Evolutionary conservation across 2,888 invertebrate species (phyloP).

Genomic region (Cryptus armator): DNA sequence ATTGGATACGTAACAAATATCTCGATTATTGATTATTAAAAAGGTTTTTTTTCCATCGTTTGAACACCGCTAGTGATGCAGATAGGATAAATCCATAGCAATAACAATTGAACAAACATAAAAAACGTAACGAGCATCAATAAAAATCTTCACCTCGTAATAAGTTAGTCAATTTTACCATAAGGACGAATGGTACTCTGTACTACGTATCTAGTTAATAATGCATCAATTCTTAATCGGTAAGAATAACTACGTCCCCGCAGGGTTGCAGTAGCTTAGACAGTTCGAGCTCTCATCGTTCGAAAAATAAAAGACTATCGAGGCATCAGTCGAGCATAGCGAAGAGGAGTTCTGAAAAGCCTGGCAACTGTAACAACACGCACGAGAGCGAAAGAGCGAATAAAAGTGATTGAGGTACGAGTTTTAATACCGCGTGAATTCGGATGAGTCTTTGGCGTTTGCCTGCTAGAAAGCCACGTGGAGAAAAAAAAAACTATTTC

Average conservation of each 20-base stretch:
- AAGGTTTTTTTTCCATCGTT: neutral
- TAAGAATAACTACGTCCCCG: slow-evolving; percentile 79
- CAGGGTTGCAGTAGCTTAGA: slow-evolving; percentile 3
- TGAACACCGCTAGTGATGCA: neutral
- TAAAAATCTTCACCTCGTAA: neutral
- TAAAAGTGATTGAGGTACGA: slow-evolving; percentile 60
- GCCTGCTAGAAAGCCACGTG: slow-evolving; percentile 36
- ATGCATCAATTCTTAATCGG: slow-evolving; percentile 80
- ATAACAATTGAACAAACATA: neutral
- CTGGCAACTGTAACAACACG: slow-evolving; percentile 84
- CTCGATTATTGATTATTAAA: no score
- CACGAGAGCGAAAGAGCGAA: slow-evolving; percentile 61
- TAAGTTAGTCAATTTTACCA: neutral
- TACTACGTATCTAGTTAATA: slow-evolving; percentile 80
- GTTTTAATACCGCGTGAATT: slow-evolving; percentile 66
- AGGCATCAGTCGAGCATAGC: slow-evolving; percentile 64
- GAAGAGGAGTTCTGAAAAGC: slow-evolving; percentile 32
- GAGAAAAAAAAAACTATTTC: slow-evolving; percentile 75
- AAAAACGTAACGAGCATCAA: neutral
- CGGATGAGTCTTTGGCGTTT: slow-evolving; percentile 40
- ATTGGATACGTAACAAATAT: no score
- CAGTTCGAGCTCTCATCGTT: neutral
- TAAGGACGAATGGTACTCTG: neutral
- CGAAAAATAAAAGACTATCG: slow-evolving; percentile 35
- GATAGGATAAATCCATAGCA: neutral